These are phyloP conservation scores for Drosophila leonis DNA, from an alignment of 2,888 invertebrate genomes.

Conservation along the genomic window DNA sequence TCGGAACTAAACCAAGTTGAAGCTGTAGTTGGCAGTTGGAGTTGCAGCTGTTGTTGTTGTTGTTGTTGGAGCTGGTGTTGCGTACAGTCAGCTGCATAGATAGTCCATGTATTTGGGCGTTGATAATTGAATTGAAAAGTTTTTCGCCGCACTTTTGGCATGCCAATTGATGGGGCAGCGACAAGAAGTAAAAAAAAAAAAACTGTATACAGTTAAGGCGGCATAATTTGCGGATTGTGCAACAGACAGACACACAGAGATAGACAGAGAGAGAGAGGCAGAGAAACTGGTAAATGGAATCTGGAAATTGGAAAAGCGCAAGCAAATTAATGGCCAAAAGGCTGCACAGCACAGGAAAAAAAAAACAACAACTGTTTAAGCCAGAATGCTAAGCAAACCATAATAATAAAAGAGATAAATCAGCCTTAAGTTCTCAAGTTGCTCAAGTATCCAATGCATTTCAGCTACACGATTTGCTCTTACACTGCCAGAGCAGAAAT, in stretches of 20 bases:
- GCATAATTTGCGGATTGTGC: constrained; percentile 62
- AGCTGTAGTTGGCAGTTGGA: neutral
- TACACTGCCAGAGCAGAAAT: neutral
- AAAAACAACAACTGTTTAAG: neutral
- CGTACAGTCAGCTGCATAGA: constrained; percentile 2
- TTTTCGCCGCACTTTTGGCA: constrained; percentile 65
- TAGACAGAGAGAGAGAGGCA: neutral
- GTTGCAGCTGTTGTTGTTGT: neutral
- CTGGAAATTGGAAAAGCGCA: constrained; percentile 49
- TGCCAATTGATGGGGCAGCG: constrained; percentile 53
- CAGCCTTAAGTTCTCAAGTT: constrained; percentile 57
- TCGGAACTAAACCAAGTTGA: constrained; percentile 34
- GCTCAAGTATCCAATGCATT: neutral
- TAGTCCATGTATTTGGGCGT: constrained; percentile 61
- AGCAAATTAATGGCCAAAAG: constrained; percentile 54
- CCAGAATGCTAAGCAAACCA: constrained; percentile 26
- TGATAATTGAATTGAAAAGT: constrained; percentile 77
- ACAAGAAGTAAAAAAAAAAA: constrained; percentile 5
- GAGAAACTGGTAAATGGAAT: constrained; percentile 42
- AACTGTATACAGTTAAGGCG: constrained; percentile 45
- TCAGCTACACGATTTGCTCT: neutral
- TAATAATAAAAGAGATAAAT: constrained; percentile 67
- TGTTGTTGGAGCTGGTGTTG: neutral
- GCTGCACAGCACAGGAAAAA: constrained; percentile 4
- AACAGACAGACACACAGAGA: constrained; percentile 37